Evolutionary conservation across 2,888 invertebrate genomes (phyloP), one percentile per base, ranked within the genome.

Genomic region (Gandaritis pyraliata): DNA sequence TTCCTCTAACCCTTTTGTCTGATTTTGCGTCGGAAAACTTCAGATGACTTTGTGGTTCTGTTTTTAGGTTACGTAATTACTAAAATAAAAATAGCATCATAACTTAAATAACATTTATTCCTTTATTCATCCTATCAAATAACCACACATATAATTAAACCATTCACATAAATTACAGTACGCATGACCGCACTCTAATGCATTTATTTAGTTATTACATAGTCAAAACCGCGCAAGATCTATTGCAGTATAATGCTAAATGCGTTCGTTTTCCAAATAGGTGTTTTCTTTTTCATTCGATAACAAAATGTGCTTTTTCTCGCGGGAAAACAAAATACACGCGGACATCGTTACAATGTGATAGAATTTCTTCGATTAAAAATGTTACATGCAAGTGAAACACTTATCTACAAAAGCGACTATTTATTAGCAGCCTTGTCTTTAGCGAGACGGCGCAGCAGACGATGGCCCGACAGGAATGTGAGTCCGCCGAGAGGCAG

Each of bases 401-500:
- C 39, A 50, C 15, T 57, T 2, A 36, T 50, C 36, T 45, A 13
- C n/a, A 49, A 16, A 15, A 39, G 46, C n/a, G 48, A 43, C 18
- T 49, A 49, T 49, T 49, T 62, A 33, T 38, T 57, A 16, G 46
- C 16, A 2, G 47, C 50, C 33, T 62, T 63, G 73, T 76, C 74
- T 4, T 38, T 50, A 23, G 95, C 97, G 73, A 99, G 95, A 63
- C 95, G 94, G 61, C 97, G 95, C 74, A 99, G 94, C 82, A 99
- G 94, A 71, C 97, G 95, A 85, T 98, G 98, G 1, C 99, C 99
- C 64, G 96, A 95, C 41, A 99, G 94, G 94, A 99, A 99, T 59
- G 99, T 98, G 70, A 98, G 94, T 41, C 96, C 93, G 60, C 95
- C 98, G 58, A 99, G 93, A 63, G 97, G 95, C 70, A 96, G 92